Evolutionary conservation across 1,140 invertebrate species (phyloP), one percentile per base, ranked within the genome.

Genomic region (Eulimnadia texana): DNA sequence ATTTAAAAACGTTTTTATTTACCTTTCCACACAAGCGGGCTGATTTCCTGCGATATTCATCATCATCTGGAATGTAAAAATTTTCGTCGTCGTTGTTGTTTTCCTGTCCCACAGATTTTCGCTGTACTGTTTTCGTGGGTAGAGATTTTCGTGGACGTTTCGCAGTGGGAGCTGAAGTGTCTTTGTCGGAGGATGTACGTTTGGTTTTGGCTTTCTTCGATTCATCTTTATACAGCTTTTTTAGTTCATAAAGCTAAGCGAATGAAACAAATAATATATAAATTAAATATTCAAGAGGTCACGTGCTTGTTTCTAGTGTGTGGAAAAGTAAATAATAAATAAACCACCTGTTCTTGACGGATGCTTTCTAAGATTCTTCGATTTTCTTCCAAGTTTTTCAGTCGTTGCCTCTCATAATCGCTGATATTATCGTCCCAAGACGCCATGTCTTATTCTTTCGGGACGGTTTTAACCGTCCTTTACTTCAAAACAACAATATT

Each of bases 311-410:
- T 47, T 11, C 11, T 47, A 47, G n/a, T 47, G 11, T n/a, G n/a
- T 47, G 42, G 42, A n/a, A n/a, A n/a, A n/a, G 11, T 47, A n/a
- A 47, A 47, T n/a, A 11, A 47, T 11, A 47, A 47, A 47, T 11
- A 47, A 11, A 11, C 42, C 10, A 57, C 55, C 28, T 57, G 55
- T 57, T 57, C 55, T 57, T 57, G 55, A 23, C 55, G 25, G 11
- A 57, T 57, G 28, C 55, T 57, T 42, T 57, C 55, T 3, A 57
- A 19, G 13, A 57, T 57, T 27, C 55, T 27, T n/a, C 55, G 55
- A n/a, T 57, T 57, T 57, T 57, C 55, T 10, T 57, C 55, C 13
- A 57, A 16, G 19, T 57, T 57, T 33, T 57, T 57, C 9, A 57
- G 22, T 29, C 55, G 23, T 10, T 57, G 55, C 28, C 27, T 29